These are phyloP conservation scores for Eupithecia tripunctaria DNA, from an alignment of 2,888 invertebrate genomes.

Conservation along the genomic window DNA sequence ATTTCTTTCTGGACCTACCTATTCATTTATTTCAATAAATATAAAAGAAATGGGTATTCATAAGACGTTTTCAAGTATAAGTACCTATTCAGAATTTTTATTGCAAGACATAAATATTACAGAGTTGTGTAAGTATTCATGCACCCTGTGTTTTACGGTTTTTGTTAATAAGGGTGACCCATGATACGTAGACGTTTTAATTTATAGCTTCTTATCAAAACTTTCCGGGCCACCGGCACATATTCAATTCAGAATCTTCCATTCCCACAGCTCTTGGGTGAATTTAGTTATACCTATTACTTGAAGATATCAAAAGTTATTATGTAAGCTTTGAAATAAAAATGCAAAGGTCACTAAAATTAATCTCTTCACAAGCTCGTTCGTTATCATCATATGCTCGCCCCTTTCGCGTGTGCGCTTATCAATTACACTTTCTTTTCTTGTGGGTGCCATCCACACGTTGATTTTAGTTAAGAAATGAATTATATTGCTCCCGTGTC, in stretches of 20 bases:
- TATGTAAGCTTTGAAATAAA: background rate
- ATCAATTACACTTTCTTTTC: conserved; percentile 59
- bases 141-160: too few relatives aligned
- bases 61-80: too few relatives aligned
- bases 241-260: background rate
- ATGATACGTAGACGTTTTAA: background rate
- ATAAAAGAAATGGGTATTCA: background rate
- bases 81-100: too few relatives aligned
- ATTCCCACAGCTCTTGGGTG: background rate
- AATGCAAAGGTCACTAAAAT: background rate
- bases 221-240: background rate
- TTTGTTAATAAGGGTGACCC: background rate
- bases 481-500: background rate
- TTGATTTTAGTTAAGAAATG: conserved; percentile 16
- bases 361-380: background rate
- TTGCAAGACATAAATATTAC: too few relatives aligned
- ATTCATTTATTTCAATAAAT: background rate
- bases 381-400: conserved; percentile 21
- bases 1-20: background rate
- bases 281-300: background rate
- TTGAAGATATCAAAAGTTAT: background rate
- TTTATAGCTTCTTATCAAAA: background rate
- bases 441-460: conserved; percentile 47
- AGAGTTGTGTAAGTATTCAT: too few relatives aligned
- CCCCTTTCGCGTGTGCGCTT: conserved; percentile 47